A percentile compares a stretch with the other conserved stretches of the same genome.
Conservation (phyloP, 2,888 invertebrate genomes). For the Heliconius erato region DNA sequence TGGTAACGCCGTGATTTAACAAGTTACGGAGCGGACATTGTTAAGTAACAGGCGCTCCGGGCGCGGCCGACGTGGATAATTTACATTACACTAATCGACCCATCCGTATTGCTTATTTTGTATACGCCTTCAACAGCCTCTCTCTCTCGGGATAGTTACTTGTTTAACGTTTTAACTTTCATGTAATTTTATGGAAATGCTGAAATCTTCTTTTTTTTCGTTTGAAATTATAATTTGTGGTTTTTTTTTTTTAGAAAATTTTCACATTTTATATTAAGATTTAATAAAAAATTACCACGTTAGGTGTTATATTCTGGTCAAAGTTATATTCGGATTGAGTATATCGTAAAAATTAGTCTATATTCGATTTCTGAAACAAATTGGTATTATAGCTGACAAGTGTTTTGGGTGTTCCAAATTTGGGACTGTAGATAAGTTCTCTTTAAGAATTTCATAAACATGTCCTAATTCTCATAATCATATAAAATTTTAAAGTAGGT, state of each 20-base stretch:
- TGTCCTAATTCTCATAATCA: not conserved
- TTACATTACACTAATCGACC: constrained; percentile 45
- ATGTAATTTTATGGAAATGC: not conserved
- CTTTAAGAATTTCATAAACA: not conserved
- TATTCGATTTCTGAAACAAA: not conserved
- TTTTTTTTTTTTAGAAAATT: too few relatives aligned
- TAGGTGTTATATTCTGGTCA: too few relatives aligned
- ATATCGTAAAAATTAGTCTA: too few relatives aligned
- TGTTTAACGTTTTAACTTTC: not conserved
- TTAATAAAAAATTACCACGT: too few relatives aligned
- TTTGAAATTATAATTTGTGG: not conserved
- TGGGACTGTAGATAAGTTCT: not conserved
- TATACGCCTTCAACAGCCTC: constrained; percentile 29
- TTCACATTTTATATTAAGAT: too few relatives aligned
- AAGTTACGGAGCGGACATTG: constrained; percentile 45
- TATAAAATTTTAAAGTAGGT: not conserved
- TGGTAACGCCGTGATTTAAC: constrained; percentile 47
- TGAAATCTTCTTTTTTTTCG: not conserved
- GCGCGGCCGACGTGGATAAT: constrained; percentile 43
- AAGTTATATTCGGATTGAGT: too few relatives aligned
- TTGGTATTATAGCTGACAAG: not conserved
- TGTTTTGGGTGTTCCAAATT: not conserved
- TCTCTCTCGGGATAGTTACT: constrained; percentile 7
- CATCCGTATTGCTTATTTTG: constrained; percentile 41
- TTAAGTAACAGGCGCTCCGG: constrained; percentile 42